Conservation (phyloP, 1,140 invertebrate genomes). For the Apis mellifera region Amel_HAv3.1 CM009931.2:17395501-17396000, state of each 20-base stretch:
- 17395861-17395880: neutral
- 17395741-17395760: neutral
- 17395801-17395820: too few relatives aligned
- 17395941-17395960: conserved; percentile 31
- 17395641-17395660: neutral
- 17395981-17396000: conserved; percentile 6
- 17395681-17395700: neutral
- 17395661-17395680: neutral
- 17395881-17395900: neutral
- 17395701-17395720: neutral
- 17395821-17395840: too few relatives aligned
- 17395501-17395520: neutral
- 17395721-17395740: too few relatives aligned
- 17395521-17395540: neutral
- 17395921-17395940: conserved; percentile 34
- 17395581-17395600: neutral
- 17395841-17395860: neutral
- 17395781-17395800: neutral
- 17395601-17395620: neutral
- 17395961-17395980: neutral
- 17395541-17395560: neutral
- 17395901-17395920: neutral
- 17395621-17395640: too few relatives aligned
- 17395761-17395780: neutral
- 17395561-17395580: neutral